phyloP scores from a whole-genome alignment of 1,140 invertebrate genomes.

The Drosophila lowei region DNA sequence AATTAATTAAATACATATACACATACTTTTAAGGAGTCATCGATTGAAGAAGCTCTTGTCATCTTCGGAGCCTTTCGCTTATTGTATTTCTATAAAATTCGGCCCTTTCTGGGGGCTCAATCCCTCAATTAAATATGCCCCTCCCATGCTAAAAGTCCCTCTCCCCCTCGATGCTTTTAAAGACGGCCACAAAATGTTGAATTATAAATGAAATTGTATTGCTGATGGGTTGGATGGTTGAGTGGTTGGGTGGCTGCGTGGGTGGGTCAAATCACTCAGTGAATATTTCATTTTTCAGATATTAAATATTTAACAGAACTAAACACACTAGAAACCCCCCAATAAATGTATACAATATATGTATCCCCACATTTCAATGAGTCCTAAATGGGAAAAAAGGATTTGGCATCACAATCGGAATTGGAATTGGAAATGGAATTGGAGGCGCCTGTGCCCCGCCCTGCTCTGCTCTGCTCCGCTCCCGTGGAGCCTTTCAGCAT shows the following conservation, averaged over 20 bases:
- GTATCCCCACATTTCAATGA: background rate
- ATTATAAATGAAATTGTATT: constrained; percentile 54
- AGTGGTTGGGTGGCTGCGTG: background rate
- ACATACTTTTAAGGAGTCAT: no score
- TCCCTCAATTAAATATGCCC: no score
- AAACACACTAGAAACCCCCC: background rate
- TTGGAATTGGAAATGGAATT: constrained; percentile 25
- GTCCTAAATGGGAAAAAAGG: constrained; percentile 2
- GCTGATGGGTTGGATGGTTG: background rate
- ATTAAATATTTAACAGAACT: constrained; percentile 47
- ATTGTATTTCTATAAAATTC: no score
- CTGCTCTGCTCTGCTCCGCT: background rate
- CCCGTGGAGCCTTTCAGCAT: constrained; percentile 1
- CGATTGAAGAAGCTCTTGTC: no score
- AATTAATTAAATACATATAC: no score
- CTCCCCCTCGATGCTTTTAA: no score
- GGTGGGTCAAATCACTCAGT: constrained; percentile 5
- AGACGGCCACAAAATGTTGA: constrained; percentile 50
- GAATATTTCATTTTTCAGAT: constrained; percentile 51
- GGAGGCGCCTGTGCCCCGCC: background rate
- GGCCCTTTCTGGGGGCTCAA: no score
- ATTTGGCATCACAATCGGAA: constrained; percentile 26
- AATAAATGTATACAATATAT: no score
- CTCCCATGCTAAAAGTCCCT: no score
- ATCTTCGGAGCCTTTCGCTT: no score